Evolutionary conservation across 2,797 vertebrate genomes (phyloP), one percentile per base, ranked within the genome.

Genomic region (Malurus splendens): DNA sequence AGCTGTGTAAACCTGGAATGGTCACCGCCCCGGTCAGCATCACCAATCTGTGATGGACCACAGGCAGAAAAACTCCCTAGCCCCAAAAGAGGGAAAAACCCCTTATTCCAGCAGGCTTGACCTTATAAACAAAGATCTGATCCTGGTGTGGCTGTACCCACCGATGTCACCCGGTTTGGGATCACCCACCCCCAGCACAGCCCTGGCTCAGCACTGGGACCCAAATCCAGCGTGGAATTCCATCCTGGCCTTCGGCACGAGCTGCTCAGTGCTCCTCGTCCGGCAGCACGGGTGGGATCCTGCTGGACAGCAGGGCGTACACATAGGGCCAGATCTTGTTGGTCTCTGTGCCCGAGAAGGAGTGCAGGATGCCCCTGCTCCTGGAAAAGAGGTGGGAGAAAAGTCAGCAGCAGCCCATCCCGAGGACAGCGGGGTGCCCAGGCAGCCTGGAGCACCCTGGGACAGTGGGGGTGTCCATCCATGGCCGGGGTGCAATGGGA

Each of bases 291-390:
- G 96, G 96, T 7, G 97, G 95, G 90, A 99, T 98, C 97, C 98
- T 99, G 91, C 96, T 96, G 68, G 96, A 98, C 90, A 99, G 97
- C 76, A 99, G 98, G 4, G 97, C 97, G 95, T 98, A 98, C 96
- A 99, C 98, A 10, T 99, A 98, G 3, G 99, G 99, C 99, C 99
- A 99, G 94, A 99, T 99, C 93, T 97, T 98, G 96, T 99, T 98
- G 6, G 99, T 99, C 87, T 99, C 99, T 23, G 98, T 99, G 79
- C 99, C 99, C 5, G 99, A 99, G 95, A 99, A 99, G 1, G 98
- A 98, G 92, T 99, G 97, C 81, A 99, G 98, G 89, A 99, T 96
- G 80, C 98, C 98, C 90, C 98, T 98, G 89, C 97, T 97, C 98
- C 98, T 99, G 94, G 84, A 94, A 91, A 42, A 91, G 32, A 84